Evolutionary conservation across 2,888 invertebrate species (phyloP).

Genomic region (Barypeithes pellucidus): DNA sequence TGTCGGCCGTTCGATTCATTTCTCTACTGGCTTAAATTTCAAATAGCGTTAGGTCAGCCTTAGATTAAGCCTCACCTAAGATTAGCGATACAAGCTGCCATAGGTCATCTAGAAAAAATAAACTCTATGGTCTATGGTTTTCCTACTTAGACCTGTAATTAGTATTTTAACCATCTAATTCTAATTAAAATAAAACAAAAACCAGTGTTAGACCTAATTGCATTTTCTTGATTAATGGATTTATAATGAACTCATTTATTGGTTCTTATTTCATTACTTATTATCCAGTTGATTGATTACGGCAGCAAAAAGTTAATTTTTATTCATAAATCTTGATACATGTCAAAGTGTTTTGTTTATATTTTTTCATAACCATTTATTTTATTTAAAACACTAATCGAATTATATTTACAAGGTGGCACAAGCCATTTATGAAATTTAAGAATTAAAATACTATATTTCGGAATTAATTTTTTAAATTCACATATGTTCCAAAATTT

Average conservation of each 20-base stretch:
- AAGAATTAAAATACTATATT: too few species aligned
- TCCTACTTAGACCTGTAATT: neutral
- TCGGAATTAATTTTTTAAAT: too few species aligned
- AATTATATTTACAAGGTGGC: neutral
- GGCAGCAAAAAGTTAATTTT: conserved; percentile 37
- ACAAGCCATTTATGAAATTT: too few species aligned
- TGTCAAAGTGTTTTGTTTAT: conserved; percentile 20
- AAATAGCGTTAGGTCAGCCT: too few species aligned
- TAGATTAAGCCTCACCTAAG: too few species aligned
- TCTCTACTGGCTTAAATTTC: too few species aligned
- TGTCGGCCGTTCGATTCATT: too few species aligned
- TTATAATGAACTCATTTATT: conserved; percentile 51
- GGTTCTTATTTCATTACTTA: conserved; percentile 43
- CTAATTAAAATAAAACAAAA: conserved; percentile 14
- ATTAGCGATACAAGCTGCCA: too few species aligned
- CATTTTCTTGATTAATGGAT: conserved; percentile 47
- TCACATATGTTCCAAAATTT: too few species aligned
- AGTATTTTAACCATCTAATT: neutral
- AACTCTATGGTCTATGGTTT: too few species aligned
- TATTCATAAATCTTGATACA: conserved; percentile 31
- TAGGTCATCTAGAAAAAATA: too few species aligned
- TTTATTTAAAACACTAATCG: neutral
- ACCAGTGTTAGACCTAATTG: conserved; percentile 35
- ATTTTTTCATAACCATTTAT: neutral
- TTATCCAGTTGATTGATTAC: conserved; percentile 40